Evolutionary conservation across 2,888 invertebrate species (phyloP).

Genomic region (Plebejus anna): DNA sequence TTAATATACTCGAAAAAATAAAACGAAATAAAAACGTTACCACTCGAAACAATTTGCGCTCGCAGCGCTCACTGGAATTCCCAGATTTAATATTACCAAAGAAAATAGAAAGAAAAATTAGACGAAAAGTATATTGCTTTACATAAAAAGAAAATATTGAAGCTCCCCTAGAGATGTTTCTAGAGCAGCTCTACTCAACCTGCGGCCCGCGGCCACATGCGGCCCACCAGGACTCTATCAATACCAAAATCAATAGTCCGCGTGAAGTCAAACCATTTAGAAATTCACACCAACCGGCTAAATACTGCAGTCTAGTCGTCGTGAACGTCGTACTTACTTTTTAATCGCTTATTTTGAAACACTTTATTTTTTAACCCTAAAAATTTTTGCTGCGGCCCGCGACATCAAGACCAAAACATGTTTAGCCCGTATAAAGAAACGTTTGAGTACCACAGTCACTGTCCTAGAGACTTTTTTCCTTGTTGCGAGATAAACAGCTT

Average conservation of each 20-base stretch:
- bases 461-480: conserved; percentile 36
- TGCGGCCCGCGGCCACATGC: too few relatives aligned
- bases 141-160: not conserved
- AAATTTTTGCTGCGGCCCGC: too few relatives aligned
- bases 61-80: not conserved
- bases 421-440: not conserved
- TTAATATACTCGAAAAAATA: conserved; percentile 1
- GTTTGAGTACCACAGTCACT: conserved; percentile 24
- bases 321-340: too few relatives aligned
- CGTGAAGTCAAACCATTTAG: too few relatives aligned
- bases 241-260: too few relatives aligned
- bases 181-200: too few relatives aligned
- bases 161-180: not conserved
- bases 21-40: not conserved
- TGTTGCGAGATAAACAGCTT: conserved; percentile 40
- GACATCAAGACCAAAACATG: too few relatives aligned
- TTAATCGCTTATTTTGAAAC: too few relatives aligned
- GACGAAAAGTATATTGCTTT: conserved; percentile 16
- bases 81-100: conserved; percentile 15
- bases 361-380: too few relatives aligned
- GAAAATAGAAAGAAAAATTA: conserved; percentile 16
- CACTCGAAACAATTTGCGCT: conserved; percentile 17
- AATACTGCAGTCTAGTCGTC: too few relatives aligned
- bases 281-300: too few relatives aligned
- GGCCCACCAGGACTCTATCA: too few relatives aligned